Base-by-base conservation (phyloP, 2,113 vertebrate genomes). In the Neogale vison region DNA sequence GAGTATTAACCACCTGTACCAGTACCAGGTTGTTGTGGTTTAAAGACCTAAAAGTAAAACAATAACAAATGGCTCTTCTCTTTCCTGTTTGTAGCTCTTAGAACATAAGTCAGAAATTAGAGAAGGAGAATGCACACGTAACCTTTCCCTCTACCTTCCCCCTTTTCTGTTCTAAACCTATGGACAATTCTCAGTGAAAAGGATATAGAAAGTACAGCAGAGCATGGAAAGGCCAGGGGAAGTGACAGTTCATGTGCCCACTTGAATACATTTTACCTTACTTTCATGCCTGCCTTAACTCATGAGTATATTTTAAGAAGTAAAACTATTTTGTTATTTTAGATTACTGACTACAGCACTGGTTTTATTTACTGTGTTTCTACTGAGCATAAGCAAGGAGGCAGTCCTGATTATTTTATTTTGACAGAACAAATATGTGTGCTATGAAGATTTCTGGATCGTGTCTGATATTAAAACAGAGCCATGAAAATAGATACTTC, bases 371-470 rank as follows among this genome's bases (percentile, higher is more conserved):
- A 86, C 79, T 63, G 20, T 93, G 67, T 97, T 98, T 97, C 13
- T 8, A 84, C 79, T 95, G 18, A 88, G 18, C 83, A 89, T 71
- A 72, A 90, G 21, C 59, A 93, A 98, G 86, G 39, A 74, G 93
- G 74, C 0, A 55, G 61, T 74, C 26, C 61, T 92, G 20, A 3
- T 36, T 96, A 69, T 81, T 97, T 95, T 96, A 89, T 0, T 29
- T 92, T 92, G 95, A 92, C 93, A 96, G 96, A 90, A 39, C 55
- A 88, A 97, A 82, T 72, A 50, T 85, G 45, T 21, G 45, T 39
- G 85, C 9, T 76, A 76, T 95, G 55, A 98, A 96, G 96, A 96
- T 95, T 98, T 97, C 29, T 98, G 74, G 26, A 59, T 57, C 96
- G 3, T 67, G 67, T 97, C 92, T 88, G 0, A 92, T 90, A 95